A percentile compares a stretch with the other conserved stretches of the same genome.
phyloP scores from a whole-genome alignment of 2,888 invertebrate species.

The Leptogaster cylindrica region DNA sequence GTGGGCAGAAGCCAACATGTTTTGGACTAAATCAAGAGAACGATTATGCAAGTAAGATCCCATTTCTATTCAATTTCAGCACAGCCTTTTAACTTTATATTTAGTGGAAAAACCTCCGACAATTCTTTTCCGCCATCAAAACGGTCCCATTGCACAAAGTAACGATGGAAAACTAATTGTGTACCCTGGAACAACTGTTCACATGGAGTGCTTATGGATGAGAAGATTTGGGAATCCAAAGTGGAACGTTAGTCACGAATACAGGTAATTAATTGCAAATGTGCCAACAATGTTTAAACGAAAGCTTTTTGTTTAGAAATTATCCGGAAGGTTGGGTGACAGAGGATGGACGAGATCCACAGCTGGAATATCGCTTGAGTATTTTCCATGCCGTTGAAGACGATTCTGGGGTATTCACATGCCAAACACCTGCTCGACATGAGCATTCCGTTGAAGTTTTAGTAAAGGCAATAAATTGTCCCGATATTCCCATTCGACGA shows the following conservation, averaged over 20 bases:
- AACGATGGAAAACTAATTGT: conserved; percentile 85
- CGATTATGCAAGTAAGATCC: conserved; percentile 78
- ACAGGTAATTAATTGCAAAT: conserved; percentile 58
- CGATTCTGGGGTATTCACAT: conserved; percentile 84
- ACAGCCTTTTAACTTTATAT: no score
- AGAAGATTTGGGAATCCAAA: conserved; percentile 83
- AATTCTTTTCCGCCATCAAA: conserved; percentile 79
- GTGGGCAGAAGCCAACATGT: conserved; percentile 78
- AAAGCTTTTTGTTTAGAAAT: conserved; percentile 61
- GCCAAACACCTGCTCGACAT: conserved; percentile 84
- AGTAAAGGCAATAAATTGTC: conserved; percentile 82
- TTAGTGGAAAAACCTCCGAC: conserved; percentile 86
- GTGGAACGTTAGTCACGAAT: conserved; percentile 77
- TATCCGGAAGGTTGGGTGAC: conserved; percentile 84
- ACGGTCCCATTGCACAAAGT: conserved; percentile 85
- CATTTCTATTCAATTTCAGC: no score
- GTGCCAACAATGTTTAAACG: conserved; percentile 12
- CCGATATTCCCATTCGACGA: conserved; percentile 73
- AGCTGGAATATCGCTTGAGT: conserved; percentile 80
- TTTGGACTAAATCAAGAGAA: conserved; percentile 84
- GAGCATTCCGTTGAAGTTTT: conserved; percentile 80
- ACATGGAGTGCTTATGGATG: conserved; percentile 90
- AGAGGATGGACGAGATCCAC: conserved; percentile 78
- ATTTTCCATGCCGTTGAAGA: conserved; percentile 81
- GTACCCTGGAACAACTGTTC: conserved; percentile 83